Evolutionary conservation across 2,113 vertebrate genomes (phyloP).

Genomic region (Dromaius novaehollandiae): DNA sequence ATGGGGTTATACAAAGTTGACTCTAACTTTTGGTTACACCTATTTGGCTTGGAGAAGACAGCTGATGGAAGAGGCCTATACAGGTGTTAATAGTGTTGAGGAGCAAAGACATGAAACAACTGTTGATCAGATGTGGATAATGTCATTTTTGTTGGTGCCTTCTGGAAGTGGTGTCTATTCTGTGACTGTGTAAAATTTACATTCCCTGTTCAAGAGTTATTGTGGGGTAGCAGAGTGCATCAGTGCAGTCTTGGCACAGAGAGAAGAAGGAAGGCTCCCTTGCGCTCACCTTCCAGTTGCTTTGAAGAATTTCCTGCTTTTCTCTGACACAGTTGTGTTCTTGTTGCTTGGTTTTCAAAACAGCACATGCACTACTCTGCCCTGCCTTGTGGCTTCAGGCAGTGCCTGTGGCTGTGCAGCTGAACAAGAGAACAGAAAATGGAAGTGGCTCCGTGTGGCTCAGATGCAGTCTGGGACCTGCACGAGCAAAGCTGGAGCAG

Average conservation of each 20-base stretch:
- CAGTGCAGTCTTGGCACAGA: not conserved
- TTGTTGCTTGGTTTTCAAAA: not conserved
- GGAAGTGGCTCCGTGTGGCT: not conserved
- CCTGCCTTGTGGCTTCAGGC: not conserved
- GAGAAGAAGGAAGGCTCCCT: not conserved
- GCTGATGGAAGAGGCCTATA: not conserved
- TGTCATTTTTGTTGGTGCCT: not conserved
- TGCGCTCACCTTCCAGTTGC: not conserved
- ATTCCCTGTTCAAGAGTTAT: not conserved
- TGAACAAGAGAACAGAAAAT: not conserved
- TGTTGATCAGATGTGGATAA: not conserved
- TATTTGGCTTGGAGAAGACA: not conserved
- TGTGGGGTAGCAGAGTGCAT: not conserved
- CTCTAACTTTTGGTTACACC: rapidly evolving
- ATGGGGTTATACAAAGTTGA: rapidly evolving
- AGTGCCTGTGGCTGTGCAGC: not conserved
- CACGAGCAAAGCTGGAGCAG: not conserved
- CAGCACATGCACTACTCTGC: not conserved
- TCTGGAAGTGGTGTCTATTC: not conserved
- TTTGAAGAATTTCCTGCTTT: not conserved
- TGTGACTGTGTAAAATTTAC: not conserved
- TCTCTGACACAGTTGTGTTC: not conserved
- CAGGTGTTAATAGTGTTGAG: not conserved
- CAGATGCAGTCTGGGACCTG: not conserved
- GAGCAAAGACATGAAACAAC: not conserved